Conservation (phyloP, 2,797 vertebrate genomes). For the Xiphorhynchus erythropygius region DNA sequence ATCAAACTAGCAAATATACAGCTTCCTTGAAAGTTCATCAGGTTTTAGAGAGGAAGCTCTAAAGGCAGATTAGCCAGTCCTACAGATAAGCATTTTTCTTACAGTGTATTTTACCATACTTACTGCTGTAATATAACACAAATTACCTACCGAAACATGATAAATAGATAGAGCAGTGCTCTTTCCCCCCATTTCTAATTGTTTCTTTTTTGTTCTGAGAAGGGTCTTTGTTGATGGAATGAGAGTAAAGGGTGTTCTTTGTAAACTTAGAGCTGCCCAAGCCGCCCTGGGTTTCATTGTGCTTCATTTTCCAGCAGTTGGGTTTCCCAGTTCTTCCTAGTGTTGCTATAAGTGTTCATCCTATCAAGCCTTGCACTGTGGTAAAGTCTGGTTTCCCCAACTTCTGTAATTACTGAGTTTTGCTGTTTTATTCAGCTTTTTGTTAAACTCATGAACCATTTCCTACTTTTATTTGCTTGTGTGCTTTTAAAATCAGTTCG, state of each 20-base stretch:
- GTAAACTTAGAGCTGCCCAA: neutral
- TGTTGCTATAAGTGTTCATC: neutral
- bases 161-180: neutral
- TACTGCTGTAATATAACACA: constrained; percentile 52
- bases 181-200: neutral
- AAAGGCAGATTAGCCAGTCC: neutral
- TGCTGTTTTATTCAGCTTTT: neutral
- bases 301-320: neutral
- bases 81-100: constrained; percentile 34
- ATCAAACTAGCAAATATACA: neutral
- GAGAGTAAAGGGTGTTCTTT: constrained; percentile 12
- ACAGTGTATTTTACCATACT: constrained; percentile 43
- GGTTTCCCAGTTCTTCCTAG: neutral
- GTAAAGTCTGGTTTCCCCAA: neutral
- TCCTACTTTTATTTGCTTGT: neutral
- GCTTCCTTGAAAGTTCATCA: neutral
- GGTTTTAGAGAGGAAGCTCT: neutral
- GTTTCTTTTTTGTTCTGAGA: neutral
- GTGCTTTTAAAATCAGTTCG: neutral
- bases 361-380: neutral
- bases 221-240: neutral
- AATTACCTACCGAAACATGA: constrained; percentile 48
- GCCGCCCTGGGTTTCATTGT: neutral
- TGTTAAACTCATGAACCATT: neutral
- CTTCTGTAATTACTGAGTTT: neutral